Evolutionary conservation across 2,888 invertebrate genomes (phyloP).

Genomic region (Abrostola triplasia): DNA sequence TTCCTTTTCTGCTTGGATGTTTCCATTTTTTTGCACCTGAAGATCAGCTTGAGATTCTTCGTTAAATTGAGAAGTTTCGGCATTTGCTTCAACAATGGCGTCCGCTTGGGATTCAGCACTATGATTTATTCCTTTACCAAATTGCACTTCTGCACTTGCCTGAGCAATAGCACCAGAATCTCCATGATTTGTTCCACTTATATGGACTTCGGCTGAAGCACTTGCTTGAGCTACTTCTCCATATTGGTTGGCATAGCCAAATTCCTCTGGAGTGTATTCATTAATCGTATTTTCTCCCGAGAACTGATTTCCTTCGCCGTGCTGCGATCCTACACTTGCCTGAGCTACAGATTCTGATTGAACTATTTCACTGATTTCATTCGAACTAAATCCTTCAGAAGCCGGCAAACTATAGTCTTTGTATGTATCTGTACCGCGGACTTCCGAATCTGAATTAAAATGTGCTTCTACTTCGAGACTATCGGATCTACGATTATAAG

Average conservation of each 20-base stretch:
- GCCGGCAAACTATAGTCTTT: not conserved
- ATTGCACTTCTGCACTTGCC: not conserved
- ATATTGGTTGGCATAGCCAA: not conserved
- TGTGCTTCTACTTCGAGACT: not conserved
- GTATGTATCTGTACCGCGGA: not conserved
- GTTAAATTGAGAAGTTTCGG: not conserved
- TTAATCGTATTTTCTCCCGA: not conserved
- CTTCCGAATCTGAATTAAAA: not conserved
- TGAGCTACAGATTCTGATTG: conserved; percentile 4
- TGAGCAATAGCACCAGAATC: not conserved
- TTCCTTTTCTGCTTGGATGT: not conserved
- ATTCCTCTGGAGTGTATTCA: not conserved
- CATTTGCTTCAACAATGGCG: not conserved
- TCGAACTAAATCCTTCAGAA: not conserved
- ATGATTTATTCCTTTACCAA: not conserved
- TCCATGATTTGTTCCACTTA: not conserved
- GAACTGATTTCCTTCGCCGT: not conserved
- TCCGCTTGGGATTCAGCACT: not conserved
- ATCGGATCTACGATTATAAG: not conserved
- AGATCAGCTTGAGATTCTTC: not conserved
- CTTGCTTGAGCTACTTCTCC: not conserved
- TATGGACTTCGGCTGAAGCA: not conserved
- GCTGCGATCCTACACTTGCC: not conserved
- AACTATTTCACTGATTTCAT: not conserved
- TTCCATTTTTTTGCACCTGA: not conserved